Base-by-base conservation (phyloP, 2,113 vertebrate genomes). In the Nipponia nippon region DNA sequence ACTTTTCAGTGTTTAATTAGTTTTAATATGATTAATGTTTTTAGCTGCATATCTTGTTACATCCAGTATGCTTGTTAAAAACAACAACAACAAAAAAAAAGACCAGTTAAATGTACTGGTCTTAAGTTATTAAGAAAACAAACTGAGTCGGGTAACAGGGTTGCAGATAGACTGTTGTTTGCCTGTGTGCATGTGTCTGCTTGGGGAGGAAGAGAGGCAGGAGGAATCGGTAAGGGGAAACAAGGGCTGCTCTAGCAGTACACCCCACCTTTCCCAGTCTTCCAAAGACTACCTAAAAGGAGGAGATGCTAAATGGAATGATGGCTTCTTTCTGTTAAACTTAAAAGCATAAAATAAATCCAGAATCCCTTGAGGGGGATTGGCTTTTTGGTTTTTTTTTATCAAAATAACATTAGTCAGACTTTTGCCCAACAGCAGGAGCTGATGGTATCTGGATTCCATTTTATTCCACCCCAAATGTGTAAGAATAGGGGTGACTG, bases 1-100 rank as follows among this genome's bases (percentile, higher is more conserved):
- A 98, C 91, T 97, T 97, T 96, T 81, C 95, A 85, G 93, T 91
- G 97, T 97, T 98, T 97, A 98, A 98, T 98, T 98, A 97, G 89
- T 97, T 95, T 95, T 95, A 97, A 95, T 95, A 95, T 95, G 96
- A 97, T 94, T 94, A 92, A 97, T 96, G 96, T 73, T 97, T 98
- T 89, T 93, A 89, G 93, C 82, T 67, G 71, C 46, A 21, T 97
- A 95, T 94, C 95, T 97, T 93, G 83, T 98, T 97, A 97, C 94
- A 94, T 87, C 72, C 91, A 93, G 32, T 78, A 76, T 85, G 93
- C 88, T 92, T 87, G 85, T 90, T 61, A 61, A 92, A 93, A 78
- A 47, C 3, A 25, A n/a, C 26, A 29, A 38, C 38, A 10, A 44
- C 10, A 17, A 6, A 11, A 9, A 20, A 58, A 58, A 86, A 30